A percentile compares a stretch with the other conserved stretches of the same genome.
These are phyloP conservation scores for Dascillus cervinus DNA, from an alignment of 2,888 invertebrate genomes.

Conservation along the genomic window DNA sequence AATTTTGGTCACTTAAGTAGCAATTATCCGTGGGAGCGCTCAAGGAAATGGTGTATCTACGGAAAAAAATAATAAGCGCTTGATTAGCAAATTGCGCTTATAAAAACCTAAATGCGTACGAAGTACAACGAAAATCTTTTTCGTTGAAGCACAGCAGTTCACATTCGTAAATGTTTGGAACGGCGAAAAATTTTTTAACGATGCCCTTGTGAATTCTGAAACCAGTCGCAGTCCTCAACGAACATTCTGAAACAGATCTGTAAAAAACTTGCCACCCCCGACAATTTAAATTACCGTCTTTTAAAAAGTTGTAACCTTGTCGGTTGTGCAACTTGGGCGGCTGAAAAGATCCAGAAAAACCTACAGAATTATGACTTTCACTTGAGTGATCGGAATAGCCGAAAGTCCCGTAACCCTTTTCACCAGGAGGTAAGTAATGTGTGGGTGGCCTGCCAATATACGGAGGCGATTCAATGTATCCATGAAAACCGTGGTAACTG, in stretches of 20 bases:
- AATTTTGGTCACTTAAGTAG: slow-evolving; percentile 63
- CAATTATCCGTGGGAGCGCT: slow-evolving; percentile 64
- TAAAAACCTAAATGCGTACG: slow-evolving; percentile 64
- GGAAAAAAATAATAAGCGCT: too few species aligned
- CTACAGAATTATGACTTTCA: too few species aligned
- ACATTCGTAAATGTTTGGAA: slow-evolving; percentile 66
- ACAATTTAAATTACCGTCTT: slow-evolving; percentile 30
- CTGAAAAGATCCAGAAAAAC: too few species aligned
- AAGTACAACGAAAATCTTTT: slow-evolving; percentile 63
- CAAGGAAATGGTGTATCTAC: slow-evolving; percentile 42
- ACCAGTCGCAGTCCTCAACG: slow-evolving; percentile 65
- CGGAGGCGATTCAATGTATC: too few species aligned
- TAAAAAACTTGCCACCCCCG: too few species aligned
- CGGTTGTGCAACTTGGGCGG: too few species aligned
- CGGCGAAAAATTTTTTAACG: slow-evolving; percentile 56
- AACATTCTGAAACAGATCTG: slow-evolving; percentile 72
- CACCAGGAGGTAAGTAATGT: slow-evolving; percentile 9
- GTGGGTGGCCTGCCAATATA: slow-evolving; percentile 6
- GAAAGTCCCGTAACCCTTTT: slow-evolving; percentile 8
- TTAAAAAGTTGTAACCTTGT: slow-evolving; percentile 28
- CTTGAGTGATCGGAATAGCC: too few species aligned
- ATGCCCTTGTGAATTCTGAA: slow-evolving; percentile 64
- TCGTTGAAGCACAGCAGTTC: slow-evolving; percentile 67
- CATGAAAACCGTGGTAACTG: slow-evolving; percentile 2
- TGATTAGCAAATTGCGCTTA: background rate